Conservation (phyloP, 2,797 vertebrate species). For the Sciurus vulgaris region DNA sequence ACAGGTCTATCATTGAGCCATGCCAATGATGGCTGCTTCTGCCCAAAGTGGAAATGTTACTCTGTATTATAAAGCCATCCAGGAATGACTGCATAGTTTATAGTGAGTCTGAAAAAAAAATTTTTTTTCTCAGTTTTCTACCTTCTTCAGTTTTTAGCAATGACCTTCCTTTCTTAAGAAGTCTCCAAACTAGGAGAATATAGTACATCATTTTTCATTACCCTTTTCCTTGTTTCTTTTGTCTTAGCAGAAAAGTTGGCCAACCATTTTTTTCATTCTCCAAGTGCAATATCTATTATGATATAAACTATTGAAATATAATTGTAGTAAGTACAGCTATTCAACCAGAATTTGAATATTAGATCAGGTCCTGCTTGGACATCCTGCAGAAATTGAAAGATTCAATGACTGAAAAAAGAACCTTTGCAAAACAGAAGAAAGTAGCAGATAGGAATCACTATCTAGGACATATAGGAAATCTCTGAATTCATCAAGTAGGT, state of each 20-base stretch:
- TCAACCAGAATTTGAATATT: neutral
- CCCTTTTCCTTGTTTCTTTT: neutral
- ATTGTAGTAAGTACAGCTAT: neutral
- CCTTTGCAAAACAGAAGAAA: neutral
- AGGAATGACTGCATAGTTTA: neutral
- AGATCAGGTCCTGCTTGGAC: neutral
- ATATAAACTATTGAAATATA: neutral
- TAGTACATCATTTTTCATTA: neutral
- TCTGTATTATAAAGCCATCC: fast-evolving
- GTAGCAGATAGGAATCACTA: neutral
- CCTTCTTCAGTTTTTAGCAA: neutral
- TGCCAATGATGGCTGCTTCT: neutral
- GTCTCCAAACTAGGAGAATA: neutral
- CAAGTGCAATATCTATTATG: neutral
- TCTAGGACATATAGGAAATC: neutral
- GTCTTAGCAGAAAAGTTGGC: neutral
- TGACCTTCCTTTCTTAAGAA: neutral
- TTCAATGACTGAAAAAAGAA: neutral
- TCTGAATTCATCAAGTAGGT: neutral
- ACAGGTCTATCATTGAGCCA: neutral
- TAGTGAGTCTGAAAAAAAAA: neutral
- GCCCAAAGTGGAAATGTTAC: neutral
- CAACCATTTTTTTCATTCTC: neutral
- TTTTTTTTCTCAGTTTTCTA: neutral
- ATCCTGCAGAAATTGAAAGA: neutral